Conservation (phyloP, 2,888 invertebrate genomes). For the Zele albiditarsus region DNA sequence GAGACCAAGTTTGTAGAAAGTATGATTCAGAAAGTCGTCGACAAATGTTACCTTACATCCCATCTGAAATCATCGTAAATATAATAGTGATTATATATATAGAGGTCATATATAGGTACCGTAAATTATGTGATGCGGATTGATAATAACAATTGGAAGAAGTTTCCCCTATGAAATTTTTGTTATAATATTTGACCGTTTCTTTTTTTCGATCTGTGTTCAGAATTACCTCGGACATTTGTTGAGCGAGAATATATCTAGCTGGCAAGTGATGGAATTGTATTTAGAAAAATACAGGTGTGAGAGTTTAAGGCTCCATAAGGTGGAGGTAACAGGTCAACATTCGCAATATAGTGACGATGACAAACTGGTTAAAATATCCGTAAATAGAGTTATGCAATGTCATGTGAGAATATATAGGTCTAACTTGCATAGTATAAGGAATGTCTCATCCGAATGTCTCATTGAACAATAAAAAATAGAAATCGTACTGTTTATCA, state of each 20-base stretch:
- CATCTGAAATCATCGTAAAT: slow-evolving; percentile 77
- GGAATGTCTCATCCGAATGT: neutral
- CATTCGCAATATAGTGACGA: neutral
- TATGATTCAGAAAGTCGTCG: slow-evolving; percentile 85
- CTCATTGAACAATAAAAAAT: neutral
- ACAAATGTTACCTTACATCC: slow-evolving; percentile 83
- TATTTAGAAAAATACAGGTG: neutral
- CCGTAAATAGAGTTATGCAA: neutral
- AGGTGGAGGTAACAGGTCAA: neutral
- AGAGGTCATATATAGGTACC: no score
- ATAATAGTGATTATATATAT: neutral
- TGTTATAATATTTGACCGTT: no score
- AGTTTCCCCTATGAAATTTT: no score
- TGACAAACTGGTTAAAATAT: neutral
- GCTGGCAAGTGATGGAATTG: no score
- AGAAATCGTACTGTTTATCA: neutral
- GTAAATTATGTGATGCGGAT: no score
- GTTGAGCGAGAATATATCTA: no score
- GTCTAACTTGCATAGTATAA: neutral
- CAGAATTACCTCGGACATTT: no score
- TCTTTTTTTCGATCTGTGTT: no score
- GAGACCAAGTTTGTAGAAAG: slow-evolving; percentile 87
- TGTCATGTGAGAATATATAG: neutral
- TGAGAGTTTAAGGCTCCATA: neutral
- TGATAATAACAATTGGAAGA: no score